phyloP scores from a whole-genome alignment of 2,888 invertebrate species.

The Drosophila tripunctata region DNA sequence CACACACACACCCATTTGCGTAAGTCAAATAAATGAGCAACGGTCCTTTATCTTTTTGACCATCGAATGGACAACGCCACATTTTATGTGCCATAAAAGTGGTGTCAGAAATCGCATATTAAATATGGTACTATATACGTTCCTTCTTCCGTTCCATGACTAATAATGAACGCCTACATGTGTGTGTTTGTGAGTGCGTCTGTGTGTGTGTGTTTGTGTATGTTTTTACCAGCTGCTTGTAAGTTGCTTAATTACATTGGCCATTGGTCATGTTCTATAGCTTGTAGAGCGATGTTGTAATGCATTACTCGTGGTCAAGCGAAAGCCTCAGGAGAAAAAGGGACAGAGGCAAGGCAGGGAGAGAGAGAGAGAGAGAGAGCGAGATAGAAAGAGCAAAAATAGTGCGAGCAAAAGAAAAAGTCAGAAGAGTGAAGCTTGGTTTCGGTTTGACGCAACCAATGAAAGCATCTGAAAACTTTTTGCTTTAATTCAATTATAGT shows the following conservation, averaged over 20 bases:
- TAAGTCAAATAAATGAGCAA: conserved; percentile 77
- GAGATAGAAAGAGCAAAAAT: background rate
- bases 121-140: conserved; percentile 61
- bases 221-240: conserved; percentile 53
- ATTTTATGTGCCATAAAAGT: conserved; percentile 55
- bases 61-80: conserved; percentile 54
- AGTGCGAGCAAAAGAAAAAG: background rate
- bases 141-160: conserved; percentile 40
- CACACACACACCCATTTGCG: conserved; percentile 55
- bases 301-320: conserved; percentile 69
- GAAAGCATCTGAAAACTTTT: conserved; percentile 56
- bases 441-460: background rate
- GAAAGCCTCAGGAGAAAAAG: conserved; percentile 36
- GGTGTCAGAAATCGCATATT: conserved; percentile 75
- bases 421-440: background rate
- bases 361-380: background rate
- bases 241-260: conserved; percentile 72
- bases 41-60: conserved; percentile 57
- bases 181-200: conserved; percentile 2
- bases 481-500: conserved; percentile 72
- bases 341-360: background rate
- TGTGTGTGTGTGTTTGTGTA: conserved; percentile 19
- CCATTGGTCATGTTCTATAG: conserved; percentile 50
- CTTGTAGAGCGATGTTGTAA: conserved; percentile 65
- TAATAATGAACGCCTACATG: conserved; percentile 53